Evolutionary conservation across 2,888 invertebrate species (phyloP).

Genomic region (Boloria selene): DNA sequence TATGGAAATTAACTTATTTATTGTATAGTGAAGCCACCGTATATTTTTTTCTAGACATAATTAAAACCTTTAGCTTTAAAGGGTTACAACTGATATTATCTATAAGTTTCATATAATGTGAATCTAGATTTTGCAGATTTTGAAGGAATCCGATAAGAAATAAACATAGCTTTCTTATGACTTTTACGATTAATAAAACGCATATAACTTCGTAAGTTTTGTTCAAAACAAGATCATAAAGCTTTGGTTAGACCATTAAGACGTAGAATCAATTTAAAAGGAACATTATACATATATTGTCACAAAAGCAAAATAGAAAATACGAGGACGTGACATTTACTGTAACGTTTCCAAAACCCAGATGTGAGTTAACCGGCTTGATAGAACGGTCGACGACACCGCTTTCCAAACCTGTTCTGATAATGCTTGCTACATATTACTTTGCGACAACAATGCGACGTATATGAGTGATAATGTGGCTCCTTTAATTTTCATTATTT

Average conservation of each 20-base stretch:
- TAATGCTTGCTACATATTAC: slow-evolving; percentile 42
- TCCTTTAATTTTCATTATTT: slow-evolving; percentile 15
- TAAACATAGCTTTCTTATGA: too few relatives aligned
- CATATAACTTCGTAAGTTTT: neutral
- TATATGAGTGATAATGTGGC: slow-evolving; percentile 22
- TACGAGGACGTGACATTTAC: slow-evolving; percentile 29
- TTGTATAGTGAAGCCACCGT: too few relatives aligned
- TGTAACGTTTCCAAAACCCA: slow-evolving; percentile 43
- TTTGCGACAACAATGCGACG: slow-evolving; percentile 33
- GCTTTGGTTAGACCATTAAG: neutral
- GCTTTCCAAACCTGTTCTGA: slow-evolving; percentile 74
- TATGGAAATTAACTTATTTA: too few relatives aligned
- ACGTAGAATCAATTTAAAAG: neutral
- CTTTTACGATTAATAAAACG: too few relatives aligned
- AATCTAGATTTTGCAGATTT: too few relatives aligned
- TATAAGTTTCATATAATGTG: too few relatives aligned
- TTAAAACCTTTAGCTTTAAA: too few relatives aligned
- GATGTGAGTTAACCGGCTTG: slow-evolving; percentile 53
- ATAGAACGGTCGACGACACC: slow-evolving; percentile 68
- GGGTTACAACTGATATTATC: too few relatives aligned
- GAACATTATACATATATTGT: neutral
- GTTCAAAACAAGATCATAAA: neutral
- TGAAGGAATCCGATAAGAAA: neutral
- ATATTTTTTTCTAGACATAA: too few relatives aligned
- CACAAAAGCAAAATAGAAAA: slow-evolving; percentile 20